These are phyloP conservation scores for Deilephila elpenor DNA, from an alignment of 2,888 invertebrate species.

Conservation along the genomic window DNA sequence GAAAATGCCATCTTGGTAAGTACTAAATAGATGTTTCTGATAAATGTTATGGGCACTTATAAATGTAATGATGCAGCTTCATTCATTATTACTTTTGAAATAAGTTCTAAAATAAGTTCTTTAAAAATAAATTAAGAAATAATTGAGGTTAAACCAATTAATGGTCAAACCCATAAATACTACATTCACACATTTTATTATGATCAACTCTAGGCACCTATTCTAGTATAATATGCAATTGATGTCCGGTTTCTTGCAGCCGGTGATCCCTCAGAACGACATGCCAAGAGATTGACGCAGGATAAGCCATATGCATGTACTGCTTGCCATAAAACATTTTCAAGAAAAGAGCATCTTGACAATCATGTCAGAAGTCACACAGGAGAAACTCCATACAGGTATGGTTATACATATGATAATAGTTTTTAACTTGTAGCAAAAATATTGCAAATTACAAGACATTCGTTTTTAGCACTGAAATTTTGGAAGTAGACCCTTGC, in stretches of 20 bases:
- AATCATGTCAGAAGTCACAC: conserved; percentile 93
- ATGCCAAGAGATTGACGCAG: conserved; percentile 92
- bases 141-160: background rate
- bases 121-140: background rate
- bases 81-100: too few species aligned
- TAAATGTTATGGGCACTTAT: background rate
- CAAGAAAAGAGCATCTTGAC: conserved; percentile 93
- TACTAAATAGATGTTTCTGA: conserved; percentile 8
- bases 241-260: conserved; percentile 52
- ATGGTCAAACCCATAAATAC: background rate
- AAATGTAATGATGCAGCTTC: too few species aligned
- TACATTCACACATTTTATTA: background rate
- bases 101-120: too few species aligned
- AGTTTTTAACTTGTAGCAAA: too few species aligned
- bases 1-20: conserved; percentile 93
- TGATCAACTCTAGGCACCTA: too few species aligned
- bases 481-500: too few species aligned
- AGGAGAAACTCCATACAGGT: conserved; percentile 92
- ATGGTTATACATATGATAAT: conserved; percentile 26
- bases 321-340: conserved; percentile 94
- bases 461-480: too few species aligned
- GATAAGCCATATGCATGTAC: conserved; percentile 94
- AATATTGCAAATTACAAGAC: too few species aligned
- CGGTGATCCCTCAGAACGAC: conserved; percentile 86
- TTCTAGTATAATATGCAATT: background rate